phyloP scores from a whole-genome alignment of 2,113 vertebrate genomes.

The Daboia siamensis region DNA sequence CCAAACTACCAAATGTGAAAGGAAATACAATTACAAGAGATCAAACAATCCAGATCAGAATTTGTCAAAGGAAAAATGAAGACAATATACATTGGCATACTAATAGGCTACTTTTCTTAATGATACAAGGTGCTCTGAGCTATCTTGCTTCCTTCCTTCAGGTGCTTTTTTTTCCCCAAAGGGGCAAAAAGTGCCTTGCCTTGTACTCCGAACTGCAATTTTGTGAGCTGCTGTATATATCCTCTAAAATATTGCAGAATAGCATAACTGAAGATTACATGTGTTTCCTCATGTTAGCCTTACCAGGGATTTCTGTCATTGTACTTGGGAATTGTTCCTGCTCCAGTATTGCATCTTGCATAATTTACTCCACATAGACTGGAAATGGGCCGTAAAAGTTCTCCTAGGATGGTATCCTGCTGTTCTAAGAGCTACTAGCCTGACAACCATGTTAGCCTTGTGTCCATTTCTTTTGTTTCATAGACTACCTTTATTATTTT shows the following conservation, averaged over 20 bases:
- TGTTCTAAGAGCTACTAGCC: not conserved
- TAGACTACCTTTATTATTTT: not conserved
- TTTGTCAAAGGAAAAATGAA: not conserved
- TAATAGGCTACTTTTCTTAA: not conserved
- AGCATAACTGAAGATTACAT: not conserved
- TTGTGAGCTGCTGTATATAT: not conserved
- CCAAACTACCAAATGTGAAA: not conserved
- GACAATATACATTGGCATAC: too few relatives aligned
- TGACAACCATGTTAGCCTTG: not conserved
- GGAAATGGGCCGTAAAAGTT: not conserved
- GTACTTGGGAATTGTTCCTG: too few relatives aligned
- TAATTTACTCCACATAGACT: not conserved
- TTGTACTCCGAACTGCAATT: not conserved
- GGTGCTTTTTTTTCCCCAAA: not conserved
- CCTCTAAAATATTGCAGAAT: not conserved
- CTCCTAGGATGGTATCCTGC: not conserved
- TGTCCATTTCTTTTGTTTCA: not conserved
- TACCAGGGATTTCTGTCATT: not conserved
- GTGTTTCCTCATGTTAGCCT: not conserved
- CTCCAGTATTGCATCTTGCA: not conserved
- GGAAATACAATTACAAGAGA: not conserved
- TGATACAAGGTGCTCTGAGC: not conserved
- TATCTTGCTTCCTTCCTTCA: not conserved
- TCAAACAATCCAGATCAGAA: not conserved
- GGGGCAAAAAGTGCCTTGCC: not conserved